Base-by-base conservation (phyloP, 2,797 vertebrate species). In the Gymnoscopelus braueri region DNA sequence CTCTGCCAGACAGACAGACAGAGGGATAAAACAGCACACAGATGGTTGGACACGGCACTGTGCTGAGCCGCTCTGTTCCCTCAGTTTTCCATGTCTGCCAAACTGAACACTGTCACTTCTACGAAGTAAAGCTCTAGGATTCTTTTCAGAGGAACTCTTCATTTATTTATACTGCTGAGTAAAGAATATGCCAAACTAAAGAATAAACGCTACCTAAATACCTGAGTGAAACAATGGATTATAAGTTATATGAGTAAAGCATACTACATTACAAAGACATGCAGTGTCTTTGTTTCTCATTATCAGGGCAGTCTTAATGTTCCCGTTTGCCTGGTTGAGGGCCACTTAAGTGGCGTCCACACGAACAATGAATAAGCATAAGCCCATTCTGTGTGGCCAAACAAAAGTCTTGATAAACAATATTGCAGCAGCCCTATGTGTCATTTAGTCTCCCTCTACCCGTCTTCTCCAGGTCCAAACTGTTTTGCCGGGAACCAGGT, bases 401-500 rank as follows among this genome's bases (percentile, higher is more conserved):
- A 35, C 32, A 35, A 35, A 35, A 35, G 32, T 35, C 32, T 35
- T 35, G 32, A 35, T 35, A 6, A 35, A 35, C 32, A 35, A 35
- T 5, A 44, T 44, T 44, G 39, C 39, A 44, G 9, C 39, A 9
- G 39, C 7, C 39, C 9, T 44, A 9, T 44, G 10, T 51, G 60
- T 47, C 13, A 63, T 11, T 19, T 11, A 13, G 1, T 5, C 57
- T 44, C 8, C 52, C 10, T 39, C 12, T 69, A 35, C 51, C 54
- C 54, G 26, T 15, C 0, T 66, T 64, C 3, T 5, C 48, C 52
- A 95, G 94, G 94, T 60, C 92, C 94, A 1, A 95, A 95, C 88
- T 95, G 94, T 80, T 95, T 93, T 32, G 94, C 88, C 0, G 93
- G 93, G 7, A 93, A 77, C 84, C 73, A 78, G 44, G 88, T 95